Conservation (phyloP, 2,888 invertebrate species). For the Hyles lineata region DNA sequence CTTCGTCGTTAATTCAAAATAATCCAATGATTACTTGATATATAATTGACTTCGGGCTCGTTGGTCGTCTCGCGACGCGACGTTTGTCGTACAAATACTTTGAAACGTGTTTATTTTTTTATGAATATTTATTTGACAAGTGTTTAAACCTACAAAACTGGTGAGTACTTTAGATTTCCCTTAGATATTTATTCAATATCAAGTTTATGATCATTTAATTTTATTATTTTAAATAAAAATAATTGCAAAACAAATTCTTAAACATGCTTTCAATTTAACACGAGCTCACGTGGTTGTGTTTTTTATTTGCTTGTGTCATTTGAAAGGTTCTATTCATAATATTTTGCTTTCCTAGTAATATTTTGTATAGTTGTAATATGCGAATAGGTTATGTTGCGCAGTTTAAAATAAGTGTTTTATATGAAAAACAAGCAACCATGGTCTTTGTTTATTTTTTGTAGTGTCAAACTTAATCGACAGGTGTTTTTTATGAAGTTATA, state of each 20-base stretch:
- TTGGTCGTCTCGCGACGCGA: slow-evolving; percentile 21
- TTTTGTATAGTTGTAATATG: neutral
- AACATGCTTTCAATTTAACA: neutral
- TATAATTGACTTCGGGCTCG: slow-evolving; percentile 18
- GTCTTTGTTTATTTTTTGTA: neutral
- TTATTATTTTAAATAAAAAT: neutral
- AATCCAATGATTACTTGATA: slow-evolving; percentile 24
- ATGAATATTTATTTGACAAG: neutral
- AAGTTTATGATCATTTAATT: neutral
- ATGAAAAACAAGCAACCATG: neutral
- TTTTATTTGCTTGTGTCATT: neutral
- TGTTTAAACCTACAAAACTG: neutral
- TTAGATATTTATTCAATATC: neutral
- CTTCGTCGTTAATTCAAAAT: slow-evolving; percentile 20
- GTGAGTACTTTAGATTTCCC: neutral
- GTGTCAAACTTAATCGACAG: neutral
- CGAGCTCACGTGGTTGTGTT: slow-evolving; percentile 12
- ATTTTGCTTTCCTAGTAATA: neutral
- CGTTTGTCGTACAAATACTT: slow-evolving; percentile 18
- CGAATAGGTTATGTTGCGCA: neutral
- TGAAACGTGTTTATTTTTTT: slow-evolving; percentile 18
- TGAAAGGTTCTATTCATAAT: neutral
- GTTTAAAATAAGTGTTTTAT: neutral
- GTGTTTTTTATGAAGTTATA: neutral
- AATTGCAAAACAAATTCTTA: neutral